Base-by-base conservation (phyloP, 92 coral and sea anemone genomes). In the Porites lobata region DNA sequence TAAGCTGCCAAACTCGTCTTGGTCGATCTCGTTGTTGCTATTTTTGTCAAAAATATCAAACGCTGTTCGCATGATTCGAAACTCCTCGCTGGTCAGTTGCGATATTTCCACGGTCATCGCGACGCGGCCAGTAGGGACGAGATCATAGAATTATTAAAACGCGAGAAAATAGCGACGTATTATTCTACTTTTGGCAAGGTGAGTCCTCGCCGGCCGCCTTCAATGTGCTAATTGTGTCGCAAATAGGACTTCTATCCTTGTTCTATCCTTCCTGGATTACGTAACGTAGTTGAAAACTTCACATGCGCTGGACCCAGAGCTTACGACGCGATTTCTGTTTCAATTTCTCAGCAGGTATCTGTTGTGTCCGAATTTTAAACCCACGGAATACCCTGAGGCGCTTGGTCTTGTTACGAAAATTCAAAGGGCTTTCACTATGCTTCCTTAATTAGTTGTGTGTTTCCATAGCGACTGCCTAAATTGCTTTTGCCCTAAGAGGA, bases 31-130 rank as follows among this genome's bases (percentile, higher is more conserved):
- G 19, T 91, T 73, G 82, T 95, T 96, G 11, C 65, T 83, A 59
- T 95, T 93, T 18, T 93, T 81, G 86, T 95, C 98, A 88, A 95
- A 95, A 50, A 95, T 81, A 3, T 86, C 69, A 83, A 95, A 95
- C 10, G 98, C 96, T 8, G 85, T 92, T 76, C 80, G 71, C 91
- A 95, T 95, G 50, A 93, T 72, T 17, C 89, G 90, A 13, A 92
- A 81, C 52, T 94, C 98, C 6, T 92, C 91, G 47, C 82, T 84
- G 0, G 96, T 83, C 70, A 83, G 80, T 24, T 83, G 87, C 8
- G 79, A 38, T 43, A 83, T 83, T 74, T 83, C 80, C 29, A 90
- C 89, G 72, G 89, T 85, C 83, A 67, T 85, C 21, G n/a, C 63
- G 83, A 7, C 43, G 24, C 10, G 17, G 26, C 69, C 1, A 43